These are phyloP conservation scores for Lota lota DNA, from an alignment of 2,113 vertebrate genomes.

Conservation along the genomic window DNA sequence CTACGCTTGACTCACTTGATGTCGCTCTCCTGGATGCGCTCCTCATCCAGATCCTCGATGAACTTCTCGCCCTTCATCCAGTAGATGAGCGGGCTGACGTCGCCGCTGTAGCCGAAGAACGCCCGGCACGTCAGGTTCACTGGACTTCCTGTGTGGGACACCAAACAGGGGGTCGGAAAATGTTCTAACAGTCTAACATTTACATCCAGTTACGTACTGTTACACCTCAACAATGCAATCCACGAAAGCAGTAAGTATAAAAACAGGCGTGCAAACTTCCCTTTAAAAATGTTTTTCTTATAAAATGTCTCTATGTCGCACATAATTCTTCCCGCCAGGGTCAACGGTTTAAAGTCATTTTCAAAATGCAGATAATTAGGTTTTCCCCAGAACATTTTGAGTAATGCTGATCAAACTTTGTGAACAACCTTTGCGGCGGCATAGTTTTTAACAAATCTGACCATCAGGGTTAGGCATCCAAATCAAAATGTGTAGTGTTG, in stretches of 20 bases:
- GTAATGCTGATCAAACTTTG: not conserved
- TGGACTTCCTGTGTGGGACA: constrained; percentile 78
- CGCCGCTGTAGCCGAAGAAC: constrained; percentile 95
- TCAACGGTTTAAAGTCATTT: too few species aligned
- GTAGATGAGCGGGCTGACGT: constrained; percentile 95
- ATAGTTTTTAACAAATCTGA: not conserved
- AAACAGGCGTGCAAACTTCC: too few species aligned
- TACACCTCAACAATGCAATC: too few species aligned
- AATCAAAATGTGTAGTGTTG: too few species aligned
- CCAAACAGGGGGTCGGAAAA: constrained; percentile 27
- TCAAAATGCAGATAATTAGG: not conserved
- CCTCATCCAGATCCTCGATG: constrained; percentile 96
- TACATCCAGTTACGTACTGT: too few species aligned
- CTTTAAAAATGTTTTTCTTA: too few species aligned
- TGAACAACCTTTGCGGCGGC: not conserved
- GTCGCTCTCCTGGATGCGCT: constrained; percentile 89
- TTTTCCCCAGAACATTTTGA: not conserved
- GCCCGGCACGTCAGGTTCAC: constrained; percentile 93
- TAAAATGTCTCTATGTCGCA: too few species aligned
- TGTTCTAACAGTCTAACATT: not conserved
- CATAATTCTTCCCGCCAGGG: too few species aligned
- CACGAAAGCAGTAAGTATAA: too few species aligned
- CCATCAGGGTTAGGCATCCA: too few species aligned
- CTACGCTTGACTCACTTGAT: constrained; percentile 79
- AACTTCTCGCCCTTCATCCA: constrained; percentile 99